phyloP scores from a whole-genome alignment of 2,797 vertebrate genomes.

The Ciconia nigra region DNA sequence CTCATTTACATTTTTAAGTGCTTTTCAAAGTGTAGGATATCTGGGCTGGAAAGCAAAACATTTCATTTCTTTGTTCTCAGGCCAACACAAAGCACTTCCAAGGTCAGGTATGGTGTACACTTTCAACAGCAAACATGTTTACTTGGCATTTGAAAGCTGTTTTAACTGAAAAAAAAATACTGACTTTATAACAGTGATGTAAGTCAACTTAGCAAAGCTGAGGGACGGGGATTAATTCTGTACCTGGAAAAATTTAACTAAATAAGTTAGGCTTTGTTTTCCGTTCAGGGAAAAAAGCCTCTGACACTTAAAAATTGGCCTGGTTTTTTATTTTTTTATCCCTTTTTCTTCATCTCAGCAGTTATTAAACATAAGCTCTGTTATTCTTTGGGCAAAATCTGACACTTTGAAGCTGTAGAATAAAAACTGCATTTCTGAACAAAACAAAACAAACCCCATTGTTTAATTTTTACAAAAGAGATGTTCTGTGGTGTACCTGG shows the following conservation, averaged over 20 bases:
- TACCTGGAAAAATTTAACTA: slow-evolving; percentile 26
- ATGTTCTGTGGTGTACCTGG: not conserved
- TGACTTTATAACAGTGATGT: slow-evolving; percentile 15
- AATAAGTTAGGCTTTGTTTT: slow-evolving; percentile 1
- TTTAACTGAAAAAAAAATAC: not conserved
- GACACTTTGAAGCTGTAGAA: not conserved
- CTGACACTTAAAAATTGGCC: not conserved
- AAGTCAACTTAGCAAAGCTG: slow-evolving; percentile 5
- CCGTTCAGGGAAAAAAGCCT: not conserved
- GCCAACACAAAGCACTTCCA: slow-evolving; percentile 55
- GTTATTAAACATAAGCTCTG: not conserved
- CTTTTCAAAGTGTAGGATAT: slow-evolving; percentile 69
- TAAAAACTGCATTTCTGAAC: not conserved
- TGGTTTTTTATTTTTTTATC: not conserved
- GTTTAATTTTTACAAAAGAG: slow-evolving; percentile 1
- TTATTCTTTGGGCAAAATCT: not conserved
- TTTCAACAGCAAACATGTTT: slow-evolving; percentile 57
- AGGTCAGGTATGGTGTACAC: slow-evolving; percentile 51
- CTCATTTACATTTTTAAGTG: slow-evolving; percentile 71
- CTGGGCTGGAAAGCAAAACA: slow-evolving; percentile 69
- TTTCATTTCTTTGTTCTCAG: slow-evolving; percentile 60
- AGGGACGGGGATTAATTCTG: not conserved
- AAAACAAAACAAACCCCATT: not conserved
- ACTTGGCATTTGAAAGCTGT: slow-evolving; percentile 23
- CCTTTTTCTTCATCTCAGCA: not conserved